phyloP scores from a whole-genome alignment of 2,797 vertebrate genomes.

The Platalea minor region DNA sequence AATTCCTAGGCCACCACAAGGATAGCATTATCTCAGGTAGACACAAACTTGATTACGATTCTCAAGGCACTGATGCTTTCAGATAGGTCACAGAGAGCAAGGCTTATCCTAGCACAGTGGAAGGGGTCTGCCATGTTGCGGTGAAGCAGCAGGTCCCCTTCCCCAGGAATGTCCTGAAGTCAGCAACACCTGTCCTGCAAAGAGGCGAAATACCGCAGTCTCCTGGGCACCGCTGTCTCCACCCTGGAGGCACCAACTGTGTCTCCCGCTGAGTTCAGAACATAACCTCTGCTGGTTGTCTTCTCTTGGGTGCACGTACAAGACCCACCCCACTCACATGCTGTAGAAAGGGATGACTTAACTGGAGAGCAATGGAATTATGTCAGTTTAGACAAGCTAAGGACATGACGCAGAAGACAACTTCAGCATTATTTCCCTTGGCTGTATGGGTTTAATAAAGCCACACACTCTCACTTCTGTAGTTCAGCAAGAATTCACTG shows the following conservation, averaged over 20 bases:
- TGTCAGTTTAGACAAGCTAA: background rate
- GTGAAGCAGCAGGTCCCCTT: background rate
- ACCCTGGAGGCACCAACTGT: background rate
- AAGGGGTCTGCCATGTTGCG: background rate
- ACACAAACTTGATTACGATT: background rate
- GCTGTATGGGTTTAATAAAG: background rate
- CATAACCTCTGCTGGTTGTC: background rate
- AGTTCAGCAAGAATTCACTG: background rate
- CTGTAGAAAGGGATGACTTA: background rate
- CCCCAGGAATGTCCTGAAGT: background rate
- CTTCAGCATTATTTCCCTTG: background rate
- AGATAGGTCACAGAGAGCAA: background rate
- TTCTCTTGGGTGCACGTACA: background rate
- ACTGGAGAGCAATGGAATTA: background rate
- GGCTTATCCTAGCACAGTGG: background rate
- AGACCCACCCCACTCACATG: background rate
- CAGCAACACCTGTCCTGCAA: background rate
- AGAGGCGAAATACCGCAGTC: background rate
- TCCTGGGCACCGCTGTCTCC: background rate
- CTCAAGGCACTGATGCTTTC: background rate
- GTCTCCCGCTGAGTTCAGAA: background rate
- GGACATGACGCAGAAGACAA: background rate
- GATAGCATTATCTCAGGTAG: background rate
- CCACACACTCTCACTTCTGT: background rate
- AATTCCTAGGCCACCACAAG: background rate